phyloP scores from a whole-genome alignment of 1,140 invertebrate genomes.

The Lucilia sericata region DNA sequence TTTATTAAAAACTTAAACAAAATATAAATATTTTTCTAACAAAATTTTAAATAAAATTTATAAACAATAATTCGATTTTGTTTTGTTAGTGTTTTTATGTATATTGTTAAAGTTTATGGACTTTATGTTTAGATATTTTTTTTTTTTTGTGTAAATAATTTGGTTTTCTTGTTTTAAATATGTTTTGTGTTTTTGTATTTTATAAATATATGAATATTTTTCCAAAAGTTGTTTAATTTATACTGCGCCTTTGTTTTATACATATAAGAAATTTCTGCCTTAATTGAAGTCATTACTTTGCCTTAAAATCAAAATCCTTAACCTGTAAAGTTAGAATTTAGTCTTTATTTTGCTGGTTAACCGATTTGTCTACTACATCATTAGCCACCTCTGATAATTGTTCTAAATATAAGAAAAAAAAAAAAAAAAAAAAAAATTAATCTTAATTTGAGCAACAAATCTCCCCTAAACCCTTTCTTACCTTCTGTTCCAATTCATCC shows the following conservation, averaged over 20 bases:
- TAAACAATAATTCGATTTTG: conserved; percentile 4
- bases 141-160: not conserved
- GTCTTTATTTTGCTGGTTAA: conserved; percentile 28
- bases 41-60: not conserved
- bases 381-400: not conserved
- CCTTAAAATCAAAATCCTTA: conserved; percentile 28
- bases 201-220: conserved; percentile 32
- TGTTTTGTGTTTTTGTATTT: conserved; percentile 23
- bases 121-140: conserved; percentile 18
- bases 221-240: conserved; percentile 1
- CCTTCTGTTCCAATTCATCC: conserved; percentile 46
- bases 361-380: conserved; percentile 25
- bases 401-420: conserved; percentile 6
- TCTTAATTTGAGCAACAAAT: not conserved
- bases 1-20: conserved; percentile 4
- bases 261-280: not conserved
- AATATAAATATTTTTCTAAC: not conserved
- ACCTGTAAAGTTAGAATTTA: conserved; percentile 27
- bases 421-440: not conserved
- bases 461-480: conserved; percentile 10
- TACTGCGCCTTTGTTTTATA: conserved; percentile 1
- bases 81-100: not conserved
- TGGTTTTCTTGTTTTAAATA: not conserved
- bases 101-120: conserved; percentile 43
- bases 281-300: conserved; percentile 30